Base-by-base conservation (phyloP, 2,888 invertebrate species). In the Agonum fuliginosum region DNA sequence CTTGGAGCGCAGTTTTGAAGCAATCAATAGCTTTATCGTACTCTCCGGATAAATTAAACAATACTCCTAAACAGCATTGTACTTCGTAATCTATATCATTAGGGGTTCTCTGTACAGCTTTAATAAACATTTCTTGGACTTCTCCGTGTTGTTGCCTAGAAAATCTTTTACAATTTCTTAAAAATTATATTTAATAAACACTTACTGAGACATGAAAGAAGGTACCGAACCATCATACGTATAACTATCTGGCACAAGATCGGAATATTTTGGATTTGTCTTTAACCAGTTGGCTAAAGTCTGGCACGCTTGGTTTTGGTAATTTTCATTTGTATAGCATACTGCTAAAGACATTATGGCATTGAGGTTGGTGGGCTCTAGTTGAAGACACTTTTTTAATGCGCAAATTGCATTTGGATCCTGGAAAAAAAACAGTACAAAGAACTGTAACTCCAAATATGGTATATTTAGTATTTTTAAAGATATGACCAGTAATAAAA, bases 1-100 rank as follows among this genome's bases (percentile, higher is more conserved):
- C 93, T 87, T 94, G 93, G 10, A 99, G 87, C 0, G 98, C 98
- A 43, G 97, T 91, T 83, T 92, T 92, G 85, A 99, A 98, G 86
- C 98, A 99, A 87, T 99, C 99, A 0, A 95, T 95, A 10, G 99
- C 99, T 88, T 98, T 97, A 82, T 97, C 95, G 87, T 95, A 98
- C 84, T 99, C 98, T 19, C 94, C 94, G 43, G 95, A 95, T 43
- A 99, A 90, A 87, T 98, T 98, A 84, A 98, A 98, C 37, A 99
- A 90, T 12, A 99, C 97, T 1, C 98, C 98, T 12, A 99, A 89
- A 62, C 97, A 97, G 88, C 95, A 94, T 87, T 98, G 98, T 4
- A 98, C 93, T 87, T 97, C 96, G 19, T 96, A 90, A 87, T 98
- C 98, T 78, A 96, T 91, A 84, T 91, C 88, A 19, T 87, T 85